These are phyloP conservation scores for Resseliella maxima DNA, from an alignment of 2,888 invertebrate genomes.

Conservation along the genomic window DNA sequence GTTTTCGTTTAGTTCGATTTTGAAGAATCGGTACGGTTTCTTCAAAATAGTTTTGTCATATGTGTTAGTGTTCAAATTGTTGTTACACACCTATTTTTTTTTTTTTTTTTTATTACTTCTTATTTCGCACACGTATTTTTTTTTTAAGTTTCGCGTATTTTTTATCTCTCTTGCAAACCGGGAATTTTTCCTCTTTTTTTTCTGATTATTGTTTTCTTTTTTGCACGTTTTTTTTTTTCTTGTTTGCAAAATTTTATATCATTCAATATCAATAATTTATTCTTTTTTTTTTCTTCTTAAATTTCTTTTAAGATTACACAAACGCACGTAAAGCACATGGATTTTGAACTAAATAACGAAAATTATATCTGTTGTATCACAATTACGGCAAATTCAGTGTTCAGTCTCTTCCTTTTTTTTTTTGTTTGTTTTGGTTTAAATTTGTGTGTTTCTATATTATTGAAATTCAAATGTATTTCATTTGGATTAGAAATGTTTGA, in stretches of 20 bases:
- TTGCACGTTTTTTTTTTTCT: constrained; percentile 55
- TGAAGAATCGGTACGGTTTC: neutral
- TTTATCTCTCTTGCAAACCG: neutral
- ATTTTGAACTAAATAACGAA: constrained; percentile 43
- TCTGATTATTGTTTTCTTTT: neutral
- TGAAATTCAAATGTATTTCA: too few species aligned
- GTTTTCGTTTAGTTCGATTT: neutral
- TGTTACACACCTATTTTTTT: neutral
- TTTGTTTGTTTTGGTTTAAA: neutral
- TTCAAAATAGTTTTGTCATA: neutral
- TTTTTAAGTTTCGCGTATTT: neutral
- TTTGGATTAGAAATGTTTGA: too few species aligned
- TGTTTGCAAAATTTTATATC: constrained; percentile 56
- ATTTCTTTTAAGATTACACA: too few species aligned
- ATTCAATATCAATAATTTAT: neutral
- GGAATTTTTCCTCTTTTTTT: neutral
- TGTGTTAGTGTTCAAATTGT: neutral
- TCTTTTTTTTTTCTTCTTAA: constrained; percentile 39
- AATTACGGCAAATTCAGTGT: constrained; percentile 45
- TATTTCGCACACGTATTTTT: neutral
- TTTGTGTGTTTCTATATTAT: neutral
- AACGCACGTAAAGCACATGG: constrained; percentile 54
- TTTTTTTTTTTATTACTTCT: neutral
- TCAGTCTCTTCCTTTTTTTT: constrained; percentile 22
- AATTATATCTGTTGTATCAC: constrained; percentile 37